phyloP scores from a whole-genome alignment of 2,113 vertebrate species.

The Gobius niger region DNA sequence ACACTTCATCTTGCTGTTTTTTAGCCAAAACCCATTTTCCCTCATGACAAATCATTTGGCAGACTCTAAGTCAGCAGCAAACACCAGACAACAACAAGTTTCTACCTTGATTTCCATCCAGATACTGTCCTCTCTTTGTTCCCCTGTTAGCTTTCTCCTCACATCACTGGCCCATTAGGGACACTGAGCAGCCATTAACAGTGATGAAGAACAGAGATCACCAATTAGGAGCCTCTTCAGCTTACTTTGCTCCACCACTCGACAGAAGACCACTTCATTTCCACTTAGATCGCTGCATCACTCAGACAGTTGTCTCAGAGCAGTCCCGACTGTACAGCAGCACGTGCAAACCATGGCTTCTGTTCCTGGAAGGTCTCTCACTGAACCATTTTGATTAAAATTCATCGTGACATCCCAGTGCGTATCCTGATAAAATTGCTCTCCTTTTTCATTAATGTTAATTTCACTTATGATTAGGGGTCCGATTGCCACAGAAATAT shows the following conservation, averaged over 20 bases:
- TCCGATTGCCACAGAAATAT: constrained; percentile 12
- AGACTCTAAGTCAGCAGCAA: not conserved
- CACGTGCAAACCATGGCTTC: constrained; percentile 5
- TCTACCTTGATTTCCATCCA: not conserved
- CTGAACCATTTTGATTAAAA: not conserved
- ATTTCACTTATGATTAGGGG: not conserved
- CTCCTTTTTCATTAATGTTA: constrained; percentile 3
- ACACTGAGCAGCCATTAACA: constrained; percentile 37
- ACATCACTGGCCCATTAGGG: constrained; percentile 18
- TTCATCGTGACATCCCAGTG: not conserved
- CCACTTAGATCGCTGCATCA: constrained; percentile 13
- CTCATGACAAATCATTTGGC: not conserved
- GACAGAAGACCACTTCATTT: constrained; percentile 58
- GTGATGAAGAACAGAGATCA: constrained; percentile 25
- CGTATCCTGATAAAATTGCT: not conserved
- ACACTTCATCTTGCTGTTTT: too few relatives aligned
- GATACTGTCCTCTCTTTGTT: not conserved
- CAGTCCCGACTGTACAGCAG: constrained; percentile 10
- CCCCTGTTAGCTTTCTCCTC: constrained; percentile 28
- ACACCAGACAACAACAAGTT: not conserved
- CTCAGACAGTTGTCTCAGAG: constrained; percentile 3
- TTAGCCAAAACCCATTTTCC: not conserved
- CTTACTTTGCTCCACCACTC: constrained; percentile 23
- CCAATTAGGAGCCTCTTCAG: constrained; percentile 45
- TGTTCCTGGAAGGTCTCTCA: not conserved